Evolutionary conservation across 2,113 vertebrate species (phyloP).

Genomic region (Columbina picui): DNA sequence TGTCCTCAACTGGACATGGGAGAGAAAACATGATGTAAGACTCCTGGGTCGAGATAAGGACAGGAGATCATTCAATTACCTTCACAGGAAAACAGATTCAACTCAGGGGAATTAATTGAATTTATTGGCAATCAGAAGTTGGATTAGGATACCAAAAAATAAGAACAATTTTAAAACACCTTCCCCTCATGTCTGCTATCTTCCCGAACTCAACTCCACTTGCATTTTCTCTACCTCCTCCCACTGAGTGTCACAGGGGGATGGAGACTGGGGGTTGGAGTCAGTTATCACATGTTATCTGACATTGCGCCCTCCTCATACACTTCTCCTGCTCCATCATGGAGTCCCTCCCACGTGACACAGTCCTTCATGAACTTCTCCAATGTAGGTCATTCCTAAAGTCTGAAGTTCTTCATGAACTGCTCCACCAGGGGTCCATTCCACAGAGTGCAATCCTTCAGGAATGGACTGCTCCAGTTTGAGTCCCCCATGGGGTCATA

Average conservation of each 20-base stretch:
- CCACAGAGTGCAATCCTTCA: background rate
- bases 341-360: background rate
- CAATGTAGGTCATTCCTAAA: background rate
- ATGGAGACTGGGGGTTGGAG: background rate
- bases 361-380: background rate
- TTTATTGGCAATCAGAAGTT: background rate
- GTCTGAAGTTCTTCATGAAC: background rate
- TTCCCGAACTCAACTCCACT: background rate
- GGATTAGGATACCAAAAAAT: background rate
- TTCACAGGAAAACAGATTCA: background rate
- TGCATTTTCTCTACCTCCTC: background rate
- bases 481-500: background rate
- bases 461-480: background rate
- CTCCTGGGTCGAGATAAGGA: background rate
- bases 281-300: background rate
- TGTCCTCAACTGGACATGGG: background rate
- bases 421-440: background rate
- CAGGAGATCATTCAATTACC: background rate
- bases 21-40: background rate
- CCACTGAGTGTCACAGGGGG: rapidly evolving
- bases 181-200: background rate
- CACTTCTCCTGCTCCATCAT: background rate
- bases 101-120: background rate
- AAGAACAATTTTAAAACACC: background rate
- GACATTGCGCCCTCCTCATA: background rate